Evolutionary conservation across 2,113 vertebrate species (phyloP).

Genomic region (Nicator chloris): DNA sequence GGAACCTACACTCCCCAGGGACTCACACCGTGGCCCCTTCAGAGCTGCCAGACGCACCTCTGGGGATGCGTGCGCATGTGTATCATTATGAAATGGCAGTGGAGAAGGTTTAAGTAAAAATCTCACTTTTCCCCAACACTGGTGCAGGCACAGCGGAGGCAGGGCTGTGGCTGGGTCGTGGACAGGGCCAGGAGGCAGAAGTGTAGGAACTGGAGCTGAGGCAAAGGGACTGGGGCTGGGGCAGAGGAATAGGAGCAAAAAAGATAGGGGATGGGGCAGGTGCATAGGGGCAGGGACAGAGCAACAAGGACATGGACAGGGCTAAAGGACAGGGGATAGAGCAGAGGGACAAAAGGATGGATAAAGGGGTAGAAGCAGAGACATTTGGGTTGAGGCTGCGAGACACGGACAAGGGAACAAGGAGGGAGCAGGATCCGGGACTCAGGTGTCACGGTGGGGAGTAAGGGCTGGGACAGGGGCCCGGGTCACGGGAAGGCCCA

Average conservation of each 20-base stretch:
- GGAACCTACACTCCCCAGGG: not conserved
- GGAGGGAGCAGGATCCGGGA: not conserved
- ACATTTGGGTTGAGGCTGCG: not conserved
- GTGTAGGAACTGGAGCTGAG: not conserved
- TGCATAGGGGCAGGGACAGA: not conserved
- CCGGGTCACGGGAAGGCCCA: not conserved
- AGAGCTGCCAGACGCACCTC: not conserved
- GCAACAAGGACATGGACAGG: not conserved
- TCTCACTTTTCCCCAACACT: not conserved
- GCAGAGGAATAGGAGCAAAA: no score
- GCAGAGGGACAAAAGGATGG: not conserved
- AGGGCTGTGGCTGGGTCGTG: not conserved
- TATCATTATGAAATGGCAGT: not conserved
- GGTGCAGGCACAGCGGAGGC: not conserved
- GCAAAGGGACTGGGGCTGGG: not conserved
- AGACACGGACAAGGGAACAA: not conserved
- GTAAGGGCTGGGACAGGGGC: no score
- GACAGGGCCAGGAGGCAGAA: not conserved
- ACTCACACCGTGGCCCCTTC: not conserved
- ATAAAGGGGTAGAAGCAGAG: not conserved
- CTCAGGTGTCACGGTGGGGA: not conserved
- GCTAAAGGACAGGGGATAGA: not conserved
- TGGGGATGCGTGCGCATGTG: rapidly evolving
- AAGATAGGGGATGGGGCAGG: not conserved
- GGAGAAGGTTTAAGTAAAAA: not conserved